phyloP scores from a whole-genome alignment of 2,113 vertebrate species.

The Saccopteryx leptura region DNA sequence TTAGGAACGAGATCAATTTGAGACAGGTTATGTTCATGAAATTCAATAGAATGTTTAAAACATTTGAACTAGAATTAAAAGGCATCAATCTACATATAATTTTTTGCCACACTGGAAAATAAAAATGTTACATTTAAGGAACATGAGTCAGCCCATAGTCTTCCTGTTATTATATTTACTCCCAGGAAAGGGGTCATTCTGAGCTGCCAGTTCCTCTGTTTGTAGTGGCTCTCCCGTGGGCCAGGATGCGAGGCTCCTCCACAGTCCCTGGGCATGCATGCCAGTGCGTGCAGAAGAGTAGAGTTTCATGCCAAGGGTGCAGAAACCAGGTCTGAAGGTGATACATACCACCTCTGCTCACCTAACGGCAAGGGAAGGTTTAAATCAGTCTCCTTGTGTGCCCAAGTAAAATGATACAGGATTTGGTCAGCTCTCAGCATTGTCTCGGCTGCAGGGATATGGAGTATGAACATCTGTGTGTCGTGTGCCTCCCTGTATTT shows the following conservation, averaged over 20 bases:
- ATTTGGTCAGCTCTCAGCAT: not conserved
- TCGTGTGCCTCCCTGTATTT: not conserved
- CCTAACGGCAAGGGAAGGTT: not conserved
- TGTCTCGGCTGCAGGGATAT: not conserved
- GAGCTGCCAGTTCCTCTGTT: not conserved
- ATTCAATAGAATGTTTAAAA: conserved; percentile 44
- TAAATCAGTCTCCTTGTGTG: not conserved
- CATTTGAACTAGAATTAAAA: conserved; percentile 22
- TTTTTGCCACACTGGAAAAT: conserved; percentile 38
- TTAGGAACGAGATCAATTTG: not conserved
- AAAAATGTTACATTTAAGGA: conserved; percentile 37
- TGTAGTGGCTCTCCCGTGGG: not conserved
- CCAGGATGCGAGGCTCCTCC: not conserved
- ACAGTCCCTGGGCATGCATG: not conserved
- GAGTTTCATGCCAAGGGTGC: not conserved
- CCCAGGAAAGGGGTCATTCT: not conserved
- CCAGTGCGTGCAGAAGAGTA: not conserved
- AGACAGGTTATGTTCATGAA: conserved; percentile 10
- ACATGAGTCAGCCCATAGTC: not conserved
- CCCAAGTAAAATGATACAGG: not conserved
- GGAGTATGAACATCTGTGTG: not conserved
- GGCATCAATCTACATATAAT: not conserved
- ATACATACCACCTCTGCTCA: not conserved
- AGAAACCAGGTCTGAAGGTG: not conserved
- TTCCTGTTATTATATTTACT: not conserved